phyloP scores from a whole-genome alignment of 1,140 invertebrate genomes.

The Bacillus rossius region DNA sequence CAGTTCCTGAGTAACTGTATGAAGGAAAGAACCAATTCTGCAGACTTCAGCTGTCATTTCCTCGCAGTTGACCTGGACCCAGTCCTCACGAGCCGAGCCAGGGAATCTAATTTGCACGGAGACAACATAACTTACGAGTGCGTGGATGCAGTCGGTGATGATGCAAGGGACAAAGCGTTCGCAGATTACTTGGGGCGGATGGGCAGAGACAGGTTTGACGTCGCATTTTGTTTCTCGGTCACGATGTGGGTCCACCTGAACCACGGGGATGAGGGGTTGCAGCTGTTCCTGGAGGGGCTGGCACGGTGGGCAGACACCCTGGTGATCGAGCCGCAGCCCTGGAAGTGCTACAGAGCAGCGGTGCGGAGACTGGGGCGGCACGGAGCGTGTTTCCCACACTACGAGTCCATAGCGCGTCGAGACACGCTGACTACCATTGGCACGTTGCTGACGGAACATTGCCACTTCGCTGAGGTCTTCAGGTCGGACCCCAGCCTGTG shows the following conservation, averaged over 20 bases:
- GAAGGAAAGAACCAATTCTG: not conserved
- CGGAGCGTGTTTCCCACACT: slow-evolving; percentile 53
- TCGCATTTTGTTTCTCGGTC: slow-evolving; percentile 71
- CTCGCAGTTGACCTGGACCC: slow-evolving; percentile 71
- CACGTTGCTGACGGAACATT: no score
- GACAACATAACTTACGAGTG: slow-evolving; percentile 49
- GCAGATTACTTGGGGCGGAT: slow-evolving; percentile 43
- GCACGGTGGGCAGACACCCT: slow-evolving; percentile 49
- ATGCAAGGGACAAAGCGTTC: slow-evolving; percentile 29
- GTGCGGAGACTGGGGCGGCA: slow-evolving; percentile 59
- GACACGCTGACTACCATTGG: slow-evolving; percentile 45
- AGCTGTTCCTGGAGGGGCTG: slow-evolving; percentile 49
- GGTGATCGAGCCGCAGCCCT: slow-evolving; percentile 73
- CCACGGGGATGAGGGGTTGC: slow-evolving; percentile 63
- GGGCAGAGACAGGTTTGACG: slow-evolving; percentile 54
- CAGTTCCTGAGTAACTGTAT: slow-evolving; percentile 44
- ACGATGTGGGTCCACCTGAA: slow-evolving; percentile 88
- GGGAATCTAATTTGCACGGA: slow-evolving; percentile 41
- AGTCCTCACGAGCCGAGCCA: slow-evolving; percentile 59
- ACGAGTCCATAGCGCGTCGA: slow-evolving; percentile 50
- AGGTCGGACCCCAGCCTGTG: no score
- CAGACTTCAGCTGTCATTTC: slow-evolving; percentile 42
- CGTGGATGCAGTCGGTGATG: slow-evolving; percentile 55
- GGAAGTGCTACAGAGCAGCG: slow-evolving; percentile 73
- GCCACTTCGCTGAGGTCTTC: no score